Base-by-base conservation (phyloP, 2,797 vertebrate species). In the Smutsia gigantea region DNA sequence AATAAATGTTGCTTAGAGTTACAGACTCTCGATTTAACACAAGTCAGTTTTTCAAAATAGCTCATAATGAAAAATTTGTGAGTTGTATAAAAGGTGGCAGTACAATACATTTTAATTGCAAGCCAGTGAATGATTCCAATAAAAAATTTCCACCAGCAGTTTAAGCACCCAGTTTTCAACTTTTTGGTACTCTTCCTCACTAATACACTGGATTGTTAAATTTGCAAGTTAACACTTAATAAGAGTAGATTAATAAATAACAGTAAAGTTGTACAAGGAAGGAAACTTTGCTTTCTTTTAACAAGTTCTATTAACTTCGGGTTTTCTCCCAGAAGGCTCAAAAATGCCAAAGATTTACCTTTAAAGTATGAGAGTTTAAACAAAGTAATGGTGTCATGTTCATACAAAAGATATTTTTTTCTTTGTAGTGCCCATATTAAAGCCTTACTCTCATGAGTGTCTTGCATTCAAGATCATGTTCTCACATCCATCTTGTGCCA, bases 231-330 rank as follows among this genome's bases (percentile, higher is more conserved):
- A 99, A 98, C 98, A 98, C 98, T 98, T 98, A 98, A 97, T 98
- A 98, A 98, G 97, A 96, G 84, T 34, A 98, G 98, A 98, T 98
- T 99, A 99, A 99, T 98, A 98, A 98, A 97, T 98, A 98, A 99
- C 98, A 97, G 94, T 96, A 53, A 94, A 89, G 90, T 84, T 53
- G 92, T 82, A 71, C 51, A 94, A 92, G 95, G 86, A 95, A 97
- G 91, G 75, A 97, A 97, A 93, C 93, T 97, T 98, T 96, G 93
- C 94, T 98, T 97, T 97, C 90, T 97, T 94, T 98, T 98, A 97
- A 95, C 88, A 96, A 98, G 78, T 97, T 97, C 95, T 98, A 90
- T 98, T 98, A 98, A 98, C 97, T 97, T 97, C 78, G 97, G 68
- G 0, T 91, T 98, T 98, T 98, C 79, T 97, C 59, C 74, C 63